A percentile compares a stretch with the other conserved stretches of the same genome.
These are phyloP conservation scores for Aethes cnicana DNA, from an alignment of 2,888 invertebrate species.

Conservation along the genomic window DNA sequence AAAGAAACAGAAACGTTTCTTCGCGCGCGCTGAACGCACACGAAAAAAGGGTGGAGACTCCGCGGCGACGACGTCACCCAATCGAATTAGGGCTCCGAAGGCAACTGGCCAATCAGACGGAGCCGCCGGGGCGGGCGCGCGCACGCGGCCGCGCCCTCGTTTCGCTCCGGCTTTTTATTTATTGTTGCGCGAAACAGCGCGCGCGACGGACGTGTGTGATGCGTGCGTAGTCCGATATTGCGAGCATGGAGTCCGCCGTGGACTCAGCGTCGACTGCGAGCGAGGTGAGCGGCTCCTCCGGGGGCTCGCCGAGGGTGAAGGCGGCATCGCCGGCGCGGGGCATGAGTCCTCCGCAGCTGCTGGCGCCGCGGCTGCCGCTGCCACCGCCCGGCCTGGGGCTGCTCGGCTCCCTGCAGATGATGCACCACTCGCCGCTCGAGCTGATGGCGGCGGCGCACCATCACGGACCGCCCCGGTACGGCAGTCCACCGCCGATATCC, in stretches of 20 bases:
- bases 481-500: conserved; percentile 95
- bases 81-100: conserved; percentile 54
- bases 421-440: conserved; percentile 91
- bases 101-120: conserved; percentile 69
- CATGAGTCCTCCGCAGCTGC: conserved; percentile 81
- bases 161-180: conserved; percentile 85
- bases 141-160: conserved; percentile 81
- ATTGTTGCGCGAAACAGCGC: conserved; percentile 87
- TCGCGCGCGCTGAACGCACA: conserved; percentile 75
- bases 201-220: conserved; percentile 85
- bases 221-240: conserved; percentile 67
- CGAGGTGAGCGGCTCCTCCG: conserved; percentile 78
- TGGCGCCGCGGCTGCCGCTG: conserved; percentile 90
- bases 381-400: conserved; percentile 92
- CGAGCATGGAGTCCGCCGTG: conserved; percentile 82
- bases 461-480: conserved; percentile 92
- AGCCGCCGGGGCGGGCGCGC: conserved; percentile 72
- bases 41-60: conserved; percentile 80
- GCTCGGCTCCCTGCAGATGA: conserved; percentile 90
- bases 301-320: conserved; percentile 79
- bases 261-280: conserved; percentile 82
- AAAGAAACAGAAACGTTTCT: conserved; percentile 84
- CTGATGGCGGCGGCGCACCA: conserved; percentile 93
- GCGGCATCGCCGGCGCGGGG: conserved; percentile 73
- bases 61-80: conserved; percentile 61